Conservation (phyloP, 2,113 vertebrate species). For the Miniopterus natalensis region DNA sequence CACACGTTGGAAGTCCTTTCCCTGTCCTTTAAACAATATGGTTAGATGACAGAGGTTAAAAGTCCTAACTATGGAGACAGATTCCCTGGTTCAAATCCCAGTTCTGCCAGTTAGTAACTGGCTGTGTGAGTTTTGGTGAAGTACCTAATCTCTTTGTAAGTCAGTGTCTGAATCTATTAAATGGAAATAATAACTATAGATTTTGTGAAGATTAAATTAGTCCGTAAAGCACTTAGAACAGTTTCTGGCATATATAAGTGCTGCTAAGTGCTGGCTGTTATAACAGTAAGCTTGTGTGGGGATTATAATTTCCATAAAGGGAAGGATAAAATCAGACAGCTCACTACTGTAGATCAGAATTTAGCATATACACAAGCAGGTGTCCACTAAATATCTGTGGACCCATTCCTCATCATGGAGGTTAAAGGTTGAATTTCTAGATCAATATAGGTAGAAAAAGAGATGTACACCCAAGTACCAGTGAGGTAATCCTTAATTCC, state of each 20-base stretch:
- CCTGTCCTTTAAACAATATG: neutral
- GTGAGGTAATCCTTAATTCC: neutral
- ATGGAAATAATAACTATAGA: conserved; percentile 9
- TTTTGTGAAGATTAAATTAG: neutral
- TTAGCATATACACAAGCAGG: neutral
- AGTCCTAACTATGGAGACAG: conserved; percentile 21
- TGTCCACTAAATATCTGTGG: neutral
- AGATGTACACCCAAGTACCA: neutral
- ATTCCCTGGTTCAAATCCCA: neutral
- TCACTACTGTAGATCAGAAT: neutral
- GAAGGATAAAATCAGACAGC: neutral
- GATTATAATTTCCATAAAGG: conserved; percentile 22
- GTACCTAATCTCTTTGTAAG: neutral
- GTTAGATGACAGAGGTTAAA: neutral
- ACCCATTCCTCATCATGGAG: neutral
- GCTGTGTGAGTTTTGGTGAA: conserved; percentile 1
- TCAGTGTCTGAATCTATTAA: conserved; percentile 22
- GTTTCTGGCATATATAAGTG: neutral
- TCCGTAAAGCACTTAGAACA: neutral
- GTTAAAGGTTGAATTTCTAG: conserved; percentile 18
- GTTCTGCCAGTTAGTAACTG: neutral
- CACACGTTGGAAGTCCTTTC: neutral
- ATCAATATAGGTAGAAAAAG: neutral
- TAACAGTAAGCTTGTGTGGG: neutral
- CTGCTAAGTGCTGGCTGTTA: neutral